Conservation (phyloP, 1,140 invertebrate genomes). For the Aphidius gifuensis region DNA sequence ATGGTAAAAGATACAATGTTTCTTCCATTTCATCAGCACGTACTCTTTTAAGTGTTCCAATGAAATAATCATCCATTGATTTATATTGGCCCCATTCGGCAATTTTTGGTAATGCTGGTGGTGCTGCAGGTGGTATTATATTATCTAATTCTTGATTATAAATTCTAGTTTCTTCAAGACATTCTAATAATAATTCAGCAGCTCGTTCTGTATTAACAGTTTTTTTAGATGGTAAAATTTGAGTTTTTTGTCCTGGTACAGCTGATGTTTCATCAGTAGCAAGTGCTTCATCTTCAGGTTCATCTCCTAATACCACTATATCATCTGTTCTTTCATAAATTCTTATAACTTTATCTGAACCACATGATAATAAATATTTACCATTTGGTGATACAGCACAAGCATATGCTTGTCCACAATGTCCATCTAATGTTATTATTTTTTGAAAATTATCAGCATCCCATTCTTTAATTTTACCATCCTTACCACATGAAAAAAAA, state of each 20-base stretch:
- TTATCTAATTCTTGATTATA: slow-evolving; percentile 60
- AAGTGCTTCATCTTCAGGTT: slow-evolving; percentile 79
- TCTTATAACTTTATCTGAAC: slow-evolving; percentile 85
- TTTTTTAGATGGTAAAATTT: slow-evolving; percentile 82
- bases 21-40: slow-evolving; percentile 86
- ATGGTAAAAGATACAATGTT: slow-evolving; percentile 80
- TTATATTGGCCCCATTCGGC: slow-evolving; percentile 68
- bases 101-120: slow-evolving; percentile 63
- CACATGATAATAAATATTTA: slow-evolving; percentile 75
- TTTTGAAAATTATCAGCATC: slow-evolving; percentile 92
- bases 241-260: slow-evolving; percentile 68
- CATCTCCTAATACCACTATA: slow-evolving; percentile 86
- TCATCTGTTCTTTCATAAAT: slow-evolving; percentile 86
- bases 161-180: slow-evolving; percentile 74
- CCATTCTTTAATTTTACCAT: slow-evolving; percentile 95
- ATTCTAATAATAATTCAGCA: slow-evolving; percentile 85
- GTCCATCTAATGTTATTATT: slow-evolving; percentile 58
- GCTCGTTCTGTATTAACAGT: slow-evolving; percentile 88
- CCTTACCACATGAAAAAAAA: slow-evolving; percentile 90
- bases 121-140: slow-evolving; percentile 40
- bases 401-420: slow-evolving; percentile 74
- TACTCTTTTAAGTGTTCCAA: slow-evolving; percentile 76
- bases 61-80: slow-evolving; percentile 74
- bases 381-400: slow-evolving; percentile 81
- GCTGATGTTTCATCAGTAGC: slow-evolving; percentile 68